Conservation (phyloP, 1,140 invertebrate species). For the Archivesica marissinica region DNA sequence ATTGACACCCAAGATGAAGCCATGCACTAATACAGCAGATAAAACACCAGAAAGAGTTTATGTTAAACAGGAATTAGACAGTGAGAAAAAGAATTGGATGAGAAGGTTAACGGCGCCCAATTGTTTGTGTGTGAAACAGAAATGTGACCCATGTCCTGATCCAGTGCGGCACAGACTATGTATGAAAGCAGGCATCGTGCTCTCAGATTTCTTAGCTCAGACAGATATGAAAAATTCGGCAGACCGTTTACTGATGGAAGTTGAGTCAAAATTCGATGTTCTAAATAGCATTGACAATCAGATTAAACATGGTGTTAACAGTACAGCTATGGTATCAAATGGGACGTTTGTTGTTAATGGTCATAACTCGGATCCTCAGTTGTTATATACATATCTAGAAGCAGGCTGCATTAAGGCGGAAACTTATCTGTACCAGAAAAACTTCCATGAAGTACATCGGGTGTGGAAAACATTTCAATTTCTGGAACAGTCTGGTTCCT, state of each 20-base stretch:
- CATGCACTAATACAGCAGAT: not conserved
- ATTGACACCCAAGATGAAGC: not conserved
- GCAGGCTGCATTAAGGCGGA: slow-evolving; percentile 45
- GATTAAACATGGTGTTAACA: not conserved
- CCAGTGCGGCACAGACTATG: slow-evolving; percentile 30
- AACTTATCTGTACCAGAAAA: slow-evolving; percentile 24
- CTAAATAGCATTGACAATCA: not conserved
- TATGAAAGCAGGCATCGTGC: slow-evolving; percentile 28
- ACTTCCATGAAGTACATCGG: slow-evolving; percentile 26
- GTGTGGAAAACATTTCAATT: slow-evolving; percentile 27
- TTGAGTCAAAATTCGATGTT: slow-evolving; percentile 1
- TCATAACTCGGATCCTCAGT: not conserved
- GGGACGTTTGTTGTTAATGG: not conserved
- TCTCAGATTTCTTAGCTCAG: slow-evolving; percentile 45
- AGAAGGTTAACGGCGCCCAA: not conserved
- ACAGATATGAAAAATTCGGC: not conserved
- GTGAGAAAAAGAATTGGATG: slow-evolving; percentile 36
- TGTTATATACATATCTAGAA: slow-evolving; percentile 38
- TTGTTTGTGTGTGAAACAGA: slow-evolving; percentile 21
- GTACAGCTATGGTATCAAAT: not conserved
- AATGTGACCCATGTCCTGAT: not conserved
- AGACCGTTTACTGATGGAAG: not conserved
- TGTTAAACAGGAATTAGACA: slow-evolving; percentile 28
- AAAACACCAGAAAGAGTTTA: slow-evolving; percentile 37
- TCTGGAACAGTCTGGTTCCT: slow-evolving; percentile 23